Percentiles rank a stretch among this genome's conserved stretches.
Conservation (phyloP, 2,113 vertebrate genomes). For the Pseudorasbora parva region DNA sequence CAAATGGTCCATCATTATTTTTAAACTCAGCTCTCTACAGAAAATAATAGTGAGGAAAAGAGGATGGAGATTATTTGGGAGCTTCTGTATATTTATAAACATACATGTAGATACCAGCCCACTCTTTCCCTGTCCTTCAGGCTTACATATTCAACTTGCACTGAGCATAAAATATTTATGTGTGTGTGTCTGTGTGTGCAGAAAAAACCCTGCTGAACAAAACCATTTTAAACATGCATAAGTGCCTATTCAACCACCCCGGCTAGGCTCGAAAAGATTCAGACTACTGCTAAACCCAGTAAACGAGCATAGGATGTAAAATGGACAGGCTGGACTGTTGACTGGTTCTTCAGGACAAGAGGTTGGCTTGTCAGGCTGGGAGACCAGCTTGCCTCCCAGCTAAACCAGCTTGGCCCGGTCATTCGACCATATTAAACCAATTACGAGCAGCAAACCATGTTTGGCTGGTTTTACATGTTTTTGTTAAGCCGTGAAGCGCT, state of each 20-base stretch:
- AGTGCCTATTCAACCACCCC: too few species aligned
- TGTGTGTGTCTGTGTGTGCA: conserved; percentile 84
- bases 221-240: too few species aligned
- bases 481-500: background rate
- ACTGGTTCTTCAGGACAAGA: background rate
- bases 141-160: conserved; percentile 26
- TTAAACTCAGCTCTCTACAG: conserved; percentile 2
- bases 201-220: too few species aligned
- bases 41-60: background rate
- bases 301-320: background rate
- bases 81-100: too few species aligned
- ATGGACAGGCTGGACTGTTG: background rate
- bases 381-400: background rate
- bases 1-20: conserved; percentile 22
- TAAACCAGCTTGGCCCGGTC: background rate
- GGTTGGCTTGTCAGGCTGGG: background rate
- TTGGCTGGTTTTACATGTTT: background rate
- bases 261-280: too few species aligned
- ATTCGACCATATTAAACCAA: background rate
- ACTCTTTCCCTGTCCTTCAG: background rate
- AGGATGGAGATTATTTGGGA: background rate
- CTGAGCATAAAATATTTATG: conserved; percentile 14
- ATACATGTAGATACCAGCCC: background rate
- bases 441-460: background rate
- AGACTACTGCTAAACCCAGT: too few species aligned